These are phyloP conservation scores for Enteromius afrohamiltoni DNA, from an alignment of 2,797 vertebrate species.

Conservation along the genomic window DNA sequence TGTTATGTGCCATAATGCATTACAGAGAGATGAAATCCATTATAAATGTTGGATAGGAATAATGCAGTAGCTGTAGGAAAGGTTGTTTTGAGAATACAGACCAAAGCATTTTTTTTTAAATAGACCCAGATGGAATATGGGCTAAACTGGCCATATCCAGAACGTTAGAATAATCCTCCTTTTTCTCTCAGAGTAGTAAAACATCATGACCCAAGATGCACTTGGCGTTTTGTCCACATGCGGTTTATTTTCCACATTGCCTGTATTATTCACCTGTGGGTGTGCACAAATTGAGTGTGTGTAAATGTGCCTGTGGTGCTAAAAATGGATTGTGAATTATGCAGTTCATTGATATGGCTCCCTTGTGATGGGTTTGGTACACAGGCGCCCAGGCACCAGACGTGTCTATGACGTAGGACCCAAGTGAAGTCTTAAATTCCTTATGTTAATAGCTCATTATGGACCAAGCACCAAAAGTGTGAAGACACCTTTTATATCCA, in stretches of 20 bases:
- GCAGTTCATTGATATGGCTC: background rate
- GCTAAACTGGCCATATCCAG: background rate
- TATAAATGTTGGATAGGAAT: background rate
- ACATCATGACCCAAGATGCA: constrained; percentile 2
- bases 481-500: background rate
- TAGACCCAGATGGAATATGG: background rate
- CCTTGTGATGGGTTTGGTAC: background rate
- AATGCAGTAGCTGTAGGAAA: background rate
- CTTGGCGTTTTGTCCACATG: constrained; percentile 3
- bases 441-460: background rate
- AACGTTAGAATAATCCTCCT: background rate
- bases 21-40: background rate
- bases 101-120: background rate
- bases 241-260: background rate
- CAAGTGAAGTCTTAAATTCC: background rate
- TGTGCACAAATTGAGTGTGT: background rate
- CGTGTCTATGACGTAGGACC: background rate
- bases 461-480: background rate
- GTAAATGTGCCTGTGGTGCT: background rate
- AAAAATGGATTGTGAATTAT: background rate
- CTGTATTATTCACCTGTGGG: background rate
- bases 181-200: constrained; percentile 9
- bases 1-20: background rate
- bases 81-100: background rate
- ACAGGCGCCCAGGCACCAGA: background rate